phyloP scores from a whole-genome alignment of 2,797 vertebrate species.

The Coendou prehensilis region DNA sequence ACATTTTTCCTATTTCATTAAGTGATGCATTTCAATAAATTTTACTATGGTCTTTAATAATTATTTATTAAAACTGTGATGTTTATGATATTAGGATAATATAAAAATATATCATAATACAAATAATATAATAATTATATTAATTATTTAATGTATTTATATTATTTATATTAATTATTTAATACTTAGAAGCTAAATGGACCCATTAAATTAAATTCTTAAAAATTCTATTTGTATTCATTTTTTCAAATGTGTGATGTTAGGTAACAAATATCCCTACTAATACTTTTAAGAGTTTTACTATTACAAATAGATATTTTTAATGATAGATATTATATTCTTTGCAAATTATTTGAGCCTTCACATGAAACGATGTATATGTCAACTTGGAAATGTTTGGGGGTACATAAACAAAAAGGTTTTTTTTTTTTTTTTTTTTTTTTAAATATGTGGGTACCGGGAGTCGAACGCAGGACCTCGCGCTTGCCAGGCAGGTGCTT shows the following conservation, averaged over 20 bases:
- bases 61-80: constrained; percentile 22
- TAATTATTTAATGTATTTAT: background rate
- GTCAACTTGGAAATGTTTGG: background rate
- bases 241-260: background rate
- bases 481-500: too few relatives aligned
- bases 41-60: constrained; percentile 47
- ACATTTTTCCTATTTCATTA: constrained; percentile 30
- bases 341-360: constrained; percentile 37
- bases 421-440: too few relatives aligned
- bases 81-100: background rate
- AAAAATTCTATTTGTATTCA: constrained; percentile 9
- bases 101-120: background rate
- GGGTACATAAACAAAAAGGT: background rate
- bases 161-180: background rate
- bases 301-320: background rate
- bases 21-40: background rate
- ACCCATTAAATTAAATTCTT: background rate
- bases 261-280: background rate
- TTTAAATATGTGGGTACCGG: too few relatives aligned
- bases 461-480: too few relatives aligned
- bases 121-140: background rate
- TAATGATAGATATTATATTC: background rate
- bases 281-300: constrained; percentile 9
- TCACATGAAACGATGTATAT: constrained; percentile 3
- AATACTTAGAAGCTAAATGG: constrained; percentile 17